Evolutionary conservation across 53 echinoderm and acorn worm species (phyloP), one percentile per base, ranked within the genome.

Genomic region (Patiria pectinifera): DNA sequence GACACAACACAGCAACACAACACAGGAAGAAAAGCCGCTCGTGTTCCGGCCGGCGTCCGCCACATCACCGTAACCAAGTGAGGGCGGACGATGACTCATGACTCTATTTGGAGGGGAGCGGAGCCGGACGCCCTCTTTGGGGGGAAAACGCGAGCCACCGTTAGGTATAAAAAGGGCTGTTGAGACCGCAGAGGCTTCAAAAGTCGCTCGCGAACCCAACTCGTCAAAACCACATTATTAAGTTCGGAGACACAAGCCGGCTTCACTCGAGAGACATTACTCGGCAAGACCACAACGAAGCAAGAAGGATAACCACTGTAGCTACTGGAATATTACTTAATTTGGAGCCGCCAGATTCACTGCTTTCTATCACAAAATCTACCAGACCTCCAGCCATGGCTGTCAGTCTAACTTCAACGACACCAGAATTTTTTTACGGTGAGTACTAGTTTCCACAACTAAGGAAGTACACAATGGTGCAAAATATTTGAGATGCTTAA

Each of bases 71-170:
- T 84, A 35, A 66, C 84, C 66, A 84, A 44, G 84, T 19, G 82
- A 84, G 66, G 63, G 84, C 84, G 66, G 84, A 74, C 24, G 84
- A 82, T 84, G 84, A 84, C 66, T 84, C 84, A 84, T 15, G 26
- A 2, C 25, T 63, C 84, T 84, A 84, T 66, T 84, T 84, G 11
- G 35, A 66, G 66, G 84, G 63, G 12, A 18, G 3, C 22, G 23
- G 26, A 76, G 25, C 43, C 43, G 10, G 46, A 62, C 62, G 63
- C 63, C 84, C 84, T 66, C 62, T 63, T 44, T 35, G 66, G 84
- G 83, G 13, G 83, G 59, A 59, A 35, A 58, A 13, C 7, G 63
- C 61, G 25, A 11, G 61, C 59, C 61, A 6, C 6, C 6, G 25
- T 24, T 43, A n/a, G 3, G 19, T 43, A 84, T 84, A 84, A 84